Evolutionary conservation across 1,140 invertebrate species (phyloP).

Genomic region (Melanaphis sacchari): DNA sequence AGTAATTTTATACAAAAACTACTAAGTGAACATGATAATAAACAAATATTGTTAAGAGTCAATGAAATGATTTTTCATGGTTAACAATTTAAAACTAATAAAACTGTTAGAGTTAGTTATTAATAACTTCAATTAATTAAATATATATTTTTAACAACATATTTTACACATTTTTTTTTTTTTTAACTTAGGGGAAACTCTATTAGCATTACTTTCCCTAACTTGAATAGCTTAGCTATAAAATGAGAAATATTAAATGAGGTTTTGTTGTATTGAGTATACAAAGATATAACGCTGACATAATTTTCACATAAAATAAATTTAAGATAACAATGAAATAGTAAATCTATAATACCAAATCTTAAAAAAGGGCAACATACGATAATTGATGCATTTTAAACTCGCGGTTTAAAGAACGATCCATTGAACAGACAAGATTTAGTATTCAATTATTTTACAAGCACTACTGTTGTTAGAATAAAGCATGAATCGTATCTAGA

Average conservation of each 20-base stretch:
- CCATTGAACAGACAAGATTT: not conserved
- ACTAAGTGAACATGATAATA: not conserved
- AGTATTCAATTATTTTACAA: not conserved
- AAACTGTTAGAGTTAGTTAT: too few species aligned
- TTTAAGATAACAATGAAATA: too few species aligned
- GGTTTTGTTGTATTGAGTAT: not conserved
- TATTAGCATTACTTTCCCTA: not conserved
- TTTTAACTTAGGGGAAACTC: not conserved
- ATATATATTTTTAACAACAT: not conserved
- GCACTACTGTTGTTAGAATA: not conserved
- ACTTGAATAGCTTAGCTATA: not conserved
- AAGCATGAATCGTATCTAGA: not conserved
- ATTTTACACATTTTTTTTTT: not conserved
- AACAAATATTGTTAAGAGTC: not conserved
- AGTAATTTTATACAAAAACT: not conserved
- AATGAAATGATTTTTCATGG: not conserved
- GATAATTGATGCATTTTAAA: too few species aligned
- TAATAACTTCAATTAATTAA: too few species aligned
- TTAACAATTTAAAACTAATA: not conserved
- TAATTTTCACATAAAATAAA: too few species aligned
- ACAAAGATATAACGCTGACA: not conserved
- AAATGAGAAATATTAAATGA: not conserved
- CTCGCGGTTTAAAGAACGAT: too few species aligned
- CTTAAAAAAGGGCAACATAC: too few species aligned
- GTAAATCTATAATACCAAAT: too few species aligned